Base-by-base conservation (phyloP, 2,797 vertebrate species). In the Limosa lapponica region DNA sequence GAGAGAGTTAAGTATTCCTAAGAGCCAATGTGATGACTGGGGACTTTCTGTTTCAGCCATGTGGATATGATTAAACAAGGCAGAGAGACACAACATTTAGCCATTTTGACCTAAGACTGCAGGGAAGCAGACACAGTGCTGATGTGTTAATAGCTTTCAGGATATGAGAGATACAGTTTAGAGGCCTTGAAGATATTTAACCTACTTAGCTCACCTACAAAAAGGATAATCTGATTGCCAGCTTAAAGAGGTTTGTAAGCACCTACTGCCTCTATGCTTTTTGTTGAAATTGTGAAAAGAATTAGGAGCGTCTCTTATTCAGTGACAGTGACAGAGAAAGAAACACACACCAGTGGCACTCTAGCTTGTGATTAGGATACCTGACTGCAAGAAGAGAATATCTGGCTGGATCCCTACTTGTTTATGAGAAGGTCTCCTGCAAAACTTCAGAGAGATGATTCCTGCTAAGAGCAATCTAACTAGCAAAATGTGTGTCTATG, bases 181-280 rank as follows among this genome's bases (percentile, higher is more conserved):
- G 66, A 84, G 49, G 81, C 89, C 94, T 54, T 95, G 62, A 94
- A 92, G 83, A 65, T 57, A 37, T 83, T 90, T 94, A 96, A 92
- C 89, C 90, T 94, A 93, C 86, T 92, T 96, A 93, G 57, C 77
- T 93, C 84, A 96, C 78, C 89, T 87, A 75, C 0, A 0, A 72
- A 89, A 93, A 92, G 66, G 58, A 89, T 92, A 94, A 94, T 90
- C 96, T 87, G 66, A 65, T 87, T 81, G 78, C 24, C 90, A 89
- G 54, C 54, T 81, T 84, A 66, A 46, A 74, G 41, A 92, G 73
- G 89, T 67, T 82, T 81, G n/a, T 67, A 87, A 82, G 52, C 36
- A 90, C 67, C 46, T 44, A 52, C n/a, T 44, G 36, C 62, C 46
- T 65, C 57, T 59, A 25, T 16, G 36, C 25, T 27, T 69, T 74